A percentile compares a stretch with the other conserved stretches of the same genome.
Conservation (phyloP, 2,888 invertebrate genomes). For the Plebejus argus region DNA sequence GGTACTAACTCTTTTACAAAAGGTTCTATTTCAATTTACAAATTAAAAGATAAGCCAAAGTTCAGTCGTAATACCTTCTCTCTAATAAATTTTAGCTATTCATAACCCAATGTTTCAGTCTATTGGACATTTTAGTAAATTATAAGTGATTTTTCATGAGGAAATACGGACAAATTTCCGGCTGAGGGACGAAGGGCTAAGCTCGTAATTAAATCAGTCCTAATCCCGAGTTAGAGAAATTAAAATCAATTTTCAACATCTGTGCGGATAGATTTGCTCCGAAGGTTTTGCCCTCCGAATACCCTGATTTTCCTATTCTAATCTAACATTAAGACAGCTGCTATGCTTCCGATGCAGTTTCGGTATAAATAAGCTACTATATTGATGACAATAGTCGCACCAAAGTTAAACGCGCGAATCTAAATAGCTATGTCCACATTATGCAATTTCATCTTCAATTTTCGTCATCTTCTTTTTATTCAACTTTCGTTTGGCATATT, state of each 20-base stretch:
- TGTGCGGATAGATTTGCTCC: conserved; percentile 43
- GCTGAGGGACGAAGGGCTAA: conserved; percentile 24
- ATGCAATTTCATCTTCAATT: too few relatives aligned
- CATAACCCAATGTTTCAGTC: not conserved
- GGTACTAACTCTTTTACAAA: too few relatives aligned
- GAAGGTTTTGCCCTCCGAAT: not conserved
- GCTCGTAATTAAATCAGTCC: conserved; percentile 24
- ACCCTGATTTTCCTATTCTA: not conserved
- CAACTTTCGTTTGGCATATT: too few relatives aligned
- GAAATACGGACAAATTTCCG: conserved; percentile 16
- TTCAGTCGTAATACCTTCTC: not conserved
- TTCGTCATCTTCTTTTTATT: too few relatives aligned
- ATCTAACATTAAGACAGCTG: not conserved
- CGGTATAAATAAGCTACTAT: not conserved
- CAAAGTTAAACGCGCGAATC: too few relatives aligned
- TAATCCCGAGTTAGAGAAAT: conserved; percentile 20
- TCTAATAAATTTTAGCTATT: not conserved
- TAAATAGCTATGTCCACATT: too few relatives aligned
- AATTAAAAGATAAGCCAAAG: not conserved
- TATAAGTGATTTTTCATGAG: conserved; percentile 1
- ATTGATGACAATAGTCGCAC: too few relatives aligned
- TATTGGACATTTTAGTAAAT: conserved; percentile 7
- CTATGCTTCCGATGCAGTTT: not conserved
- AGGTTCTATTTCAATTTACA: too few relatives aligned
- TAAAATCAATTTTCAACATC: conserved; percentile 60